Evolutionary conservation across 2,888 invertebrate genomes (phyloP).

Genomic region (Deladenus siricidicola): DNA sequence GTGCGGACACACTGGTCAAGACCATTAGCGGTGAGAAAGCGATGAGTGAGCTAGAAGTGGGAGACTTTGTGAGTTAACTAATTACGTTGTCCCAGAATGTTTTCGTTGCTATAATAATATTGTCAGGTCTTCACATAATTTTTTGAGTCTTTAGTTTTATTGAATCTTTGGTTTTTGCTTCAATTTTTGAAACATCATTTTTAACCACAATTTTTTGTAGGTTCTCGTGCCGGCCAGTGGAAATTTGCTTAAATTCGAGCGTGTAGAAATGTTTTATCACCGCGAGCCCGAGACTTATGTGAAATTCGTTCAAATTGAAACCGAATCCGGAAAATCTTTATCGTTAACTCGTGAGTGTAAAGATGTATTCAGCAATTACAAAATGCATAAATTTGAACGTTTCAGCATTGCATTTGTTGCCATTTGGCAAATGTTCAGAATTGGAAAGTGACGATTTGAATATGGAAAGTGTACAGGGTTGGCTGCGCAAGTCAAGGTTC

Average conservation of each 20-base stretch:
- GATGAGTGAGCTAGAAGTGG: conserved; percentile 47
- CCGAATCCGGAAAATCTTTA: conserved; percentile 39
- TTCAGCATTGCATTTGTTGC: conserved; percentile 42
- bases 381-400: neutral
- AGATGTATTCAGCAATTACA: too few species aligned
- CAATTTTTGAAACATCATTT: neutral
- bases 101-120: too few species aligned
- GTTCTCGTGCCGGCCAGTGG: conserved; percentile 45
- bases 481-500: conserved; percentile 30
- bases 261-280: conserved; percentile 52
- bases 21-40: conserved; percentile 32
- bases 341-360: conserved; percentile 31
- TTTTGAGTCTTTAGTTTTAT: too few species aligned
- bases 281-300: conserved; percentile 39
- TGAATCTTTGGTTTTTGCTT: conserved; percentile 4
- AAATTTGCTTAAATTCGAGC: conserved; percentile 42
- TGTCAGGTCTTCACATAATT: too few species aligned
- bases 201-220: conserved; percentile 20
- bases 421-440: conserved; percentile 38
- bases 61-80: conserved; percentile 33
- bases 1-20: conserved; percentile 42
- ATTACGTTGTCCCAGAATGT: too few species aligned
- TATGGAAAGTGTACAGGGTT: conserved; percentile 25
- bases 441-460: conserved; percentile 20
- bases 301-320: conserved; percentile 39